These are phyloP conservation scores for Sialia sialis DNA, from an alignment of 2,113 vertebrate species.

Conservation along the genomic window DNA sequence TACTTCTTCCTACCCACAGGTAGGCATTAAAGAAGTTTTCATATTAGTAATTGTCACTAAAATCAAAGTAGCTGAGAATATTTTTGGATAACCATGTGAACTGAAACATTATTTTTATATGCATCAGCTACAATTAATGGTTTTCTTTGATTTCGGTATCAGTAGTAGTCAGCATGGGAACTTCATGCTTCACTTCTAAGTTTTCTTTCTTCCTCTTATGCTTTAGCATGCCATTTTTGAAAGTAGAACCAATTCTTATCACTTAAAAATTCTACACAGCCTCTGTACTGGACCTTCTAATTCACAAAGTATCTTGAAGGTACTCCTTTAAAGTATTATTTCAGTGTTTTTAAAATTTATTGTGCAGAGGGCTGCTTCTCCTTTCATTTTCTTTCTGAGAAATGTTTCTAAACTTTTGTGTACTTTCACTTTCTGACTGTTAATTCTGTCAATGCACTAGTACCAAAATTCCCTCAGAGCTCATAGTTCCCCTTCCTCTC, in stretches of 20 bases:
- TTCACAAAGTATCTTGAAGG: background rate
- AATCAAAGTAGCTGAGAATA: background rate
- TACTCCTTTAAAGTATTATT: background rate
- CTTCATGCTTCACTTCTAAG: background rate
- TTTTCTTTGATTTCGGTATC: background rate
- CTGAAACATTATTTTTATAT: background rate
- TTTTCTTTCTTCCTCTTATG: background rate
- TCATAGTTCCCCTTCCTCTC: background rate
- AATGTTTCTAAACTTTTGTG: background rate
- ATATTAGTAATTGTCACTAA: background rate
- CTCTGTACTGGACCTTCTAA: background rate
- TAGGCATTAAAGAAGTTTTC: background rate
- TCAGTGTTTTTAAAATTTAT: background rate
- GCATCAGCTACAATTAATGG: background rate
- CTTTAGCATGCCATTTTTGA: background rate
- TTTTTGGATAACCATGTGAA: background rate
- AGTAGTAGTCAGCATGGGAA: background rate
- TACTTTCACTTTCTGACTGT: conserved; percentile 20
- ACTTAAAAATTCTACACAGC: background rate
- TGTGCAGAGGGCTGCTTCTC: background rate
- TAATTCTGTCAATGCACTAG: background rate
- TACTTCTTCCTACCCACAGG: background rate
- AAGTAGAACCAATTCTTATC: background rate
- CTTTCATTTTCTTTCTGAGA: conserved; percentile 57
- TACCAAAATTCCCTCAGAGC: background rate